Evolutionary conservation across 2,797 vertebrate species (phyloP), one percentile per base, ranked within the genome.

Genomic region (Ptychadena robeensis): DNA sequence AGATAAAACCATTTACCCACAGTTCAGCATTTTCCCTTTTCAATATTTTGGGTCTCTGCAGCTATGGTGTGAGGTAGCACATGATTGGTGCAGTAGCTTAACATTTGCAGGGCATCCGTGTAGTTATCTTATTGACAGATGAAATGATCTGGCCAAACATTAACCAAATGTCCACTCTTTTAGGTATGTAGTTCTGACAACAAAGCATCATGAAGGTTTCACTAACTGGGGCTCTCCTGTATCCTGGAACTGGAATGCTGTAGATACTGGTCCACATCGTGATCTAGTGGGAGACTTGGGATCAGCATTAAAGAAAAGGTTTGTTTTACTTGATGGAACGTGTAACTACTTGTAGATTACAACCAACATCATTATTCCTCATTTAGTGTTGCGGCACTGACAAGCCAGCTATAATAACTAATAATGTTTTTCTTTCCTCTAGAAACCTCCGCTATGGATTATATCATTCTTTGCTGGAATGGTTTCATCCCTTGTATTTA

Each of bases 181-280:
- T 34, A 99, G 98, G 63, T 99, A 99, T 1, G 95, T 99, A 9
- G 96, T 99, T 30, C 90, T 99, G 69, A 99, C 97, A 0, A 87
- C 96, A 0, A 99, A 99, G 87, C 98, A 99, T 82, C 98, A 99
- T 0, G 98, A 99, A 87, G 98, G 97, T n/a, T 99, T 97, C 81
- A 96, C 97, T 27, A 98, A 96, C 91, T 99, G 98, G 98, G 92
- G 79, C 0, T 99, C 97, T 0, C 87, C 94, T 0, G 86, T 93
- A 66, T 97, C 97, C 71, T 99, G 97, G 97, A 99, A 98, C 91
- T 99, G 98, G 98, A 99, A 99, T 83, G 95, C 98, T 0, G 67
- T 96, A 34, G 95, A 97, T 34, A 91, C 84, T 0, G 97, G 97
- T 2, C 96, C 98, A 25, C 95, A 95, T 87, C 92, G 94, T 25